A percentile compares a stretch with the other conserved stretches of the same genome.
Conservation (phyloP, 2,113 vertebrate genomes). For the Pseudolaguvia tuberculata region DNA sequence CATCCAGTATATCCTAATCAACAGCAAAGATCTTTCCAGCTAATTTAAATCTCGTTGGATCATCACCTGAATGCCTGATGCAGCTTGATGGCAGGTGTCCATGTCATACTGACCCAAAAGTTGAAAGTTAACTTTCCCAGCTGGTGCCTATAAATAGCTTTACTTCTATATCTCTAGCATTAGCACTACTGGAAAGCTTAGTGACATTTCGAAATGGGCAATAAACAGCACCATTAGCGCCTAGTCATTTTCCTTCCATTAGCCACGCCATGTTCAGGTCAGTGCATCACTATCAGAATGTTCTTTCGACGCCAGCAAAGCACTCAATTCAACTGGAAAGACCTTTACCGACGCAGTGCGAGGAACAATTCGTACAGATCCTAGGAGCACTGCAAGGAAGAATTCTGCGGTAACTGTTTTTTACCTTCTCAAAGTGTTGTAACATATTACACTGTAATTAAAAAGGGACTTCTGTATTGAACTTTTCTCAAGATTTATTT, state of each 20-base stretch:
- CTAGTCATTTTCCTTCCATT: conserved; percentile 57
- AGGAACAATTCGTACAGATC: conserved; percentile 3
- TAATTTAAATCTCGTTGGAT: background rate
- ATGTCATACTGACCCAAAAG: conserved; percentile 25
- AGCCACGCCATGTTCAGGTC: conserved; percentile 55
- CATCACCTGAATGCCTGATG: background rate
- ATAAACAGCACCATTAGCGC: conserved; percentile 55
- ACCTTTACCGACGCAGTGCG: conserved; percentile 12
- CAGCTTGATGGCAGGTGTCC: background rate
- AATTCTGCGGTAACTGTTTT: background rate
- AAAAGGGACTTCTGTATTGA: background rate
- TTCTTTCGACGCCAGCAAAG: conserved; percentile 14
- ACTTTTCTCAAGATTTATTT: background rate
- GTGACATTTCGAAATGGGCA: conserved; percentile 54
- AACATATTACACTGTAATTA: conserved; percentile 19
- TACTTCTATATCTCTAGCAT: conserved; percentile 14
- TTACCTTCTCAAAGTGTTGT: background rate
- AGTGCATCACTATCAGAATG: conserved; percentile 42
- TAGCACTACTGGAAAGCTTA: conserved; percentile 23
- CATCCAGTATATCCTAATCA: no score
- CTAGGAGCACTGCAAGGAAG: background rate
- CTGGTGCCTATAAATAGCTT: conserved; percentile 17
- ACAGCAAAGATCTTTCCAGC: background rate
- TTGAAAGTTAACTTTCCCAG: conserved; percentile 28
- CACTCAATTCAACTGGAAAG: conserved; percentile 29